Evolutionary conservation across 2,797 vertebrate genomes (phyloP).

Genomic region (Sparus aurata): DNA sequence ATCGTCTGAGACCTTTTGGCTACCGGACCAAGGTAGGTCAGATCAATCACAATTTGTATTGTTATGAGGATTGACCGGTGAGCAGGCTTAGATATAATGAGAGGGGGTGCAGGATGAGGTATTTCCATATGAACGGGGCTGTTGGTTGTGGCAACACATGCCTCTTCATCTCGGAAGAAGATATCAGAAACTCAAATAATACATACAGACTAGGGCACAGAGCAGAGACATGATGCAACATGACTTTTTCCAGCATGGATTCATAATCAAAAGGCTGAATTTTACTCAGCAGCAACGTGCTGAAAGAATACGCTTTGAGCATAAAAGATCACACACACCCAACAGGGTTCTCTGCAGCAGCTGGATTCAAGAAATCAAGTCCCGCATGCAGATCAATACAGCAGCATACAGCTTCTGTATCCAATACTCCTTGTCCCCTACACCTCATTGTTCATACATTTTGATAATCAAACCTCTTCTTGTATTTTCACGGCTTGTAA

Average conservation of each 20-base stretch:
- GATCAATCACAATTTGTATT: constrained; percentile 84
- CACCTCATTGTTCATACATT: constrained; percentile 45
- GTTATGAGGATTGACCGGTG: constrained; percentile 58
- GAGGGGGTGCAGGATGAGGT: not conserved
- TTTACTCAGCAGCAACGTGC: constrained; percentile 11
- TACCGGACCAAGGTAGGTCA: constrained; percentile 57
- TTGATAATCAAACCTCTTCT: constrained; percentile 47
- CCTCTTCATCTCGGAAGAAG: not conserved
- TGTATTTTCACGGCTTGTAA: constrained; percentile 23
- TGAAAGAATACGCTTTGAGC: constrained; percentile 38
- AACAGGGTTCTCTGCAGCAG: not conserved
- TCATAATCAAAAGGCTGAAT: constrained; percentile 38
- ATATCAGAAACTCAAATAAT: constrained; percentile 3
- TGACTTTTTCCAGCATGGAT: constrained; percentile 14
- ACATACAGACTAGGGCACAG: not conserved
- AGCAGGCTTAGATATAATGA: constrained; percentile 19
- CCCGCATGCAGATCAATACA: constrained; percentile 42
- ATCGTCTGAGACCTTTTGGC: constrained; percentile 71
- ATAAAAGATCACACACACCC: constrained; percentile 34
- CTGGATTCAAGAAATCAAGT: constrained; percentile 18
- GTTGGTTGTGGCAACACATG: not conserved
- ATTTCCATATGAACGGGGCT: constrained; percentile 48
- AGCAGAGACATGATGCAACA: constrained; percentile 30
- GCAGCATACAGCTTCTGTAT: constrained; percentile 12
- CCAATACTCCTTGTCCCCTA: constrained; percentile 3